Evolutionary conservation across 2,797 vertebrate species (phyloP).

Genomic region (Epinephelus coioides): DNA sequence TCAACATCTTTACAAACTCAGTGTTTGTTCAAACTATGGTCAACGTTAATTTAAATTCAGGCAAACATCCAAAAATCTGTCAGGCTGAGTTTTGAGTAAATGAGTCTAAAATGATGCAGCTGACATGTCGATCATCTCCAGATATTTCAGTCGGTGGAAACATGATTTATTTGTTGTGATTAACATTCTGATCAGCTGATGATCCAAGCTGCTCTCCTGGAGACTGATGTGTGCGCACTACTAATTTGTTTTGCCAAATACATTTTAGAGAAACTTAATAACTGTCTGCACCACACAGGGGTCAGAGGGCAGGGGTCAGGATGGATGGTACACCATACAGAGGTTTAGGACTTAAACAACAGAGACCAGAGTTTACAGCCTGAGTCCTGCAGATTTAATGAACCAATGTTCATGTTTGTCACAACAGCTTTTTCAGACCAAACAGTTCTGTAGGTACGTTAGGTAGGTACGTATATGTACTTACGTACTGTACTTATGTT

Average conservation of each 20-base stretch:
- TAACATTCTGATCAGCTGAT: neutral
- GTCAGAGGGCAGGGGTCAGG: neutral
- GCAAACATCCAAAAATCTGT: neutral
- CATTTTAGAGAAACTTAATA: neutral
- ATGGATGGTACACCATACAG: neutral
- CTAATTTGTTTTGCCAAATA: neutral
- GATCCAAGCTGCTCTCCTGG: neutral
- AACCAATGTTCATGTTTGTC: no score
- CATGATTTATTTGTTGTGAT: neutral
- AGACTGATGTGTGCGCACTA: neutral
- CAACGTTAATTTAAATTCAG: neutral
- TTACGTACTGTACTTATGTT: no score
- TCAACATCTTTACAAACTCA: neutral
- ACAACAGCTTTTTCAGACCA: no score
- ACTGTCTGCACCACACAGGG: neutral
- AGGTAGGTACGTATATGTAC: no score
- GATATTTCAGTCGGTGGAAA: neutral
- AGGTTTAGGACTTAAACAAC: neutral
- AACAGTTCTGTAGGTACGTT: no score
- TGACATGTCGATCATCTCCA: neutral
- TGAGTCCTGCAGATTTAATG: no score
- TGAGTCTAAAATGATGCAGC: slow-evolving; percentile 1
- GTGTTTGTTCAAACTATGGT: neutral
- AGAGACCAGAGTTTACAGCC: no score
- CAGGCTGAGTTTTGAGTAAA: neutral